phyloP scores from a whole-genome alignment of 2,888 invertebrate species.

The Lypha dubia region DNA sequence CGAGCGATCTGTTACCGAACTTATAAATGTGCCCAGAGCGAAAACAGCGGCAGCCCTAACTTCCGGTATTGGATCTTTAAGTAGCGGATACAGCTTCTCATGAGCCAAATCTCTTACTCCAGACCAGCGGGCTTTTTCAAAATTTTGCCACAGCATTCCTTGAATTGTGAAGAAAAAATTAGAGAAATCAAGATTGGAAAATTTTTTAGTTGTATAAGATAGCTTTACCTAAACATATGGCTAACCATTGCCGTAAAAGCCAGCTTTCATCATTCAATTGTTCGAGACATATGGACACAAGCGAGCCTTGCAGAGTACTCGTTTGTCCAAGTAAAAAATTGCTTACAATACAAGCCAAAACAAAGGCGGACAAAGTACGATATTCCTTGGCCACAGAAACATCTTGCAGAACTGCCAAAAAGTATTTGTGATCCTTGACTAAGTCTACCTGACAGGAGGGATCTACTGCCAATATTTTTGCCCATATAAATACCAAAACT shows the following conservation, averaged over 20 bases:
- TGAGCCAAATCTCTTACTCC: constrained; percentile 98
- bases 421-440: constrained; percentile 98
- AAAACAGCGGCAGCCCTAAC: constrained; percentile 96
- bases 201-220: neutral
- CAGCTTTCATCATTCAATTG: constrained; percentile 90
- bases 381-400: constrained; percentile 92
- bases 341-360: constrained; percentile 96
- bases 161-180: constrained; percentile 50
- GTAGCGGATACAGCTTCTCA: constrained; percentile 93
- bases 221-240: constrained; percentile 93
- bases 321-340: constrained; percentile 95
- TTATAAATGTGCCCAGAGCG: constrained; percentile 97
- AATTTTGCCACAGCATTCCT: constrained; percentile 91
- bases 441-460: constrained; percentile 97
- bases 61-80: constrained; percentile 93
- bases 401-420: constrained; percentile 95
- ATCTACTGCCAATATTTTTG: constrained; percentile 98
- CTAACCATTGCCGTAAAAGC: constrained; percentile 92
- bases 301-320: constrained; percentile 93
- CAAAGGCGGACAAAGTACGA: constrained; percentile 97
- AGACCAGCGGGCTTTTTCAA: constrained; percentile 95
- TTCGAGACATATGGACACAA: constrained; percentile 96
- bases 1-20: constrained; percentile 91
- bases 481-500: constrained; percentile 98
- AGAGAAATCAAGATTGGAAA: constrained; percentile 10